Evolutionary conservation across 2,797 vertebrate species (phyloP), one percentile per base, ranked within the genome.

Genomic region (Petrocephalus sullivani): DNA sequence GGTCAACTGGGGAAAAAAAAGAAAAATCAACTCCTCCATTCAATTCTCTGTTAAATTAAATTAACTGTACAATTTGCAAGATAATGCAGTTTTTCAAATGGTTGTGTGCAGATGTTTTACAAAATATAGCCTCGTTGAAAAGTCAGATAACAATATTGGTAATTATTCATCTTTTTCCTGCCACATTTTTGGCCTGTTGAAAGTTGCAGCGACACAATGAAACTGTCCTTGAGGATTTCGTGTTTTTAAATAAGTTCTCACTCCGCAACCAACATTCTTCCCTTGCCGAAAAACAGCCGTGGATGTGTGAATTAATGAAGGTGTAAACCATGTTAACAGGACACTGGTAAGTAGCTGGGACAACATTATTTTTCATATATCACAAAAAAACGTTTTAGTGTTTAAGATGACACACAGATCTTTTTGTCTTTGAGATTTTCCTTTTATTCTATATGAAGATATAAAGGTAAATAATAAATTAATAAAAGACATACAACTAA

Each of bases 141-240:
- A 85, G 83, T 85, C 83, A 58, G 10, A 85, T 85, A 57, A 57
- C 83, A 54, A 57, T 85, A 85, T 85, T 54, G 10, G 51, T 56
- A 85, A 57, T 85, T 85, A 85, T 85, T 85, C 28, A 56, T 85
- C 53, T 57, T 16, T 51, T 23, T 85, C 6, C 54, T 56, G 51
- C 53, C 57, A n/a, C 46, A 56, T 57, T 33, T 85, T 58, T 16
- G 23, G 7, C 21, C 8, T 54, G 49, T 83, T 53, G 49, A 83
- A 83, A 49, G 49, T n/a, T 23, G 23, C 1, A 16, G 81, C 49
- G n/a, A 83, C 81, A 83, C 49, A 83, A 83, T 78, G 28, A 56
- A 85, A 16, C 21, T 19, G 83, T 58, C 83, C 83, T 85, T 85
- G 83, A 53, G 53, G 51, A 57, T 85, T 85, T 37, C 14, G 53